These are phyloP conservation scores for Athalia cordata DNA, from an alignment of 2,888 invertebrate species.

Conservation along the genomic window DNA sequence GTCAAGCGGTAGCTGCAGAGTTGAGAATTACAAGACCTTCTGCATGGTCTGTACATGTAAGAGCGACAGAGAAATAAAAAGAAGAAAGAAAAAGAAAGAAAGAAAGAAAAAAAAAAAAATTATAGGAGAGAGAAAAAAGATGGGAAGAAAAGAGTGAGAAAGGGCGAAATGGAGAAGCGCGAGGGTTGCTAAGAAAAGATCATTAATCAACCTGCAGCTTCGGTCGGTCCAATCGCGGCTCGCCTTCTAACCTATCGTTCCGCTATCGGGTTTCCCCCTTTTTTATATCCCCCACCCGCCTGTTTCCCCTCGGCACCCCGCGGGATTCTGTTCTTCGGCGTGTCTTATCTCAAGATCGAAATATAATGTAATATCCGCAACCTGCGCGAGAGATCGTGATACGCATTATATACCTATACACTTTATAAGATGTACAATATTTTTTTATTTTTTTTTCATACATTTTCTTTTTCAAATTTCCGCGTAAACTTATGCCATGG, in stretches of 20 bases:
- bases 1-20: too few species aligned
- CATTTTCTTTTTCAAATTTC: too few species aligned
- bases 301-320: not conserved
- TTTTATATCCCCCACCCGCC: slow-evolving; percentile 51
- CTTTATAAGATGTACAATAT: too few species aligned
- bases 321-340: slow-evolving; percentile 48
- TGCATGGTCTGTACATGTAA: too few species aligned
- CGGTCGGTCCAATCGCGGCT: slow-evolving; percentile 54
- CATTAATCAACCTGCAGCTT: slow-evolving; percentile 59
- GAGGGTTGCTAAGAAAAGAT: slow-evolving; percentile 50
- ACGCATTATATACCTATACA: not conserved
- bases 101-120: slow-evolving; percentile 28
- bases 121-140: slow-evolving; percentile 47
- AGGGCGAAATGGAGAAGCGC: slow-evolving; percentile 45
- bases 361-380: slow-evolving; percentile 36
- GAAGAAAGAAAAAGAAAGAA: slow-evolving; percentile 10
- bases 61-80: not conserved
- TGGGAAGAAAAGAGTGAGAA: slow-evolving; percentile 47
- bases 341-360: slow-evolving; percentile 55
- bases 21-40: too few species aligned
- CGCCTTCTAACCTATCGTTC: slow-evolving; percentile 52
- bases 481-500: too few species aligned
- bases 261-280: slow-evolving; percentile 52
- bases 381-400: not conserved
- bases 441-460: too few species aligned